phyloP scores from a whole-genome alignment of 2,888 invertebrate species.

The Physocephala rufipes region DNA sequence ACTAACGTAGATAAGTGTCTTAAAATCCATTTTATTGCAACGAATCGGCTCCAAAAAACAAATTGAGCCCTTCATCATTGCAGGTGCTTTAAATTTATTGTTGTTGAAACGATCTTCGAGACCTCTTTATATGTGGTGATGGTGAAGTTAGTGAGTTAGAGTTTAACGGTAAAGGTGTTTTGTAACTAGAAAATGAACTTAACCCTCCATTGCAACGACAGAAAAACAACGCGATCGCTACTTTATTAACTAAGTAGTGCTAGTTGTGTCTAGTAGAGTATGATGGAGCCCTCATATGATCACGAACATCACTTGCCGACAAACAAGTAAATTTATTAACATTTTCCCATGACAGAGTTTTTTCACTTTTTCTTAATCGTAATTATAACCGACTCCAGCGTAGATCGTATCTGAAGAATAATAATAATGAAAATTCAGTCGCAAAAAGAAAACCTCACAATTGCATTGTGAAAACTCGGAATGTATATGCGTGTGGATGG shows the following conservation, averaged over 20 bases:
- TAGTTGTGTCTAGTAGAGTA: too few relatives aligned
- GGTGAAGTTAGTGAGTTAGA: constrained; percentile 19
- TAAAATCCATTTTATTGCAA: constrained; percentile 1
- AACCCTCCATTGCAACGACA: constrained; percentile 53
- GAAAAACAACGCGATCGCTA: constrained; percentile 34
- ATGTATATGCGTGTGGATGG: too few relatives aligned
- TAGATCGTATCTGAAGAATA: constrained; percentile 64
- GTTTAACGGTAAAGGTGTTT: constrained; percentile 60
- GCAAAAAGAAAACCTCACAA: constrained; percentile 52
- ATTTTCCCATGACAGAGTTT: constrained; percentile 61
- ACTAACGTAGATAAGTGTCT: constrained; percentile 51
- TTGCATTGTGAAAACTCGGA: not conserved
- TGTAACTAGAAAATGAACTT: constrained; percentile 62
- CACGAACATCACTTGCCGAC: constrained; percentile 66
- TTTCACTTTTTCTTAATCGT: too few relatives aligned
- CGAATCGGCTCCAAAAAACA: constrained; percentile 37
- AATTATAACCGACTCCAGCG: constrained; percentile 61
- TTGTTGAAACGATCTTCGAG: too few relatives aligned
- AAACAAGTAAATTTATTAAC: constrained; percentile 66
- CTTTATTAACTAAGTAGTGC: constrained; percentile 38
- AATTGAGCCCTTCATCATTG: constrained; percentile 40
- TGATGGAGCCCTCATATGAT: constrained; percentile 66
- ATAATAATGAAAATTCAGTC: constrained; percentile 58
- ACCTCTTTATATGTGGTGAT: too few relatives aligned
- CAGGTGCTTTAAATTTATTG: too few relatives aligned